Base-by-base conservation (phyloP, 37 sponge, comb jelly and placozoan species). In the Hormiphora californensis region DNA sequence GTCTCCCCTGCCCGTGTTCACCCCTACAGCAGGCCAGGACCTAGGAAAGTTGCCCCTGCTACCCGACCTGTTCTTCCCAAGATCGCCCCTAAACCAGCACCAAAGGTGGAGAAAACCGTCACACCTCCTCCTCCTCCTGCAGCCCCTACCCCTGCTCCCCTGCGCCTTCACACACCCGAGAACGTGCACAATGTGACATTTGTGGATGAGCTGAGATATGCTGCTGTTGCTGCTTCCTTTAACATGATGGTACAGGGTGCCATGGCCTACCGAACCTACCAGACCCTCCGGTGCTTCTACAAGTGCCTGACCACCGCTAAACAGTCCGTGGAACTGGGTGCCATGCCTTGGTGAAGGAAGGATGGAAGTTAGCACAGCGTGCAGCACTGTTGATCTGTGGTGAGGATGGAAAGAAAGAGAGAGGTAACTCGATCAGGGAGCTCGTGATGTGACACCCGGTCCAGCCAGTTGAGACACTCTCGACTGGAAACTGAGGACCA, bases 251-350 rank as follows among this genome's bases (percentile, higher is more conserved):
- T 65, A 17, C 34, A 32, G 30, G 67, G 67, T 7, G 32, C 32
- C 36, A 7, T 2, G 17, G 67, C 67, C 35, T 38, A 65, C 67
- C 21, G 37, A 19, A 65, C 67, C 4, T 65, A 65, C 67, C 67
- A 65, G 17, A 32, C 67, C 9, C 67, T 65, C 7, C 32, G 35
- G 67, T 34, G 67, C 37, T 65, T 65, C 67, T 65, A 65, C 67
- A 65, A 65, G 37, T 65, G 67, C 37, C 67, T 65, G 17, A 65
- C 37, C 11, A 65, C 67, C 9, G 67, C 67, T 7, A 65, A 65
- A 33, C 33, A 27, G 34, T 65, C 67, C 7, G 67, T 65, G 17
- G 67, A 65, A 19, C 8, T 65, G 30, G 67, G 67, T 1, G 35
- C 33, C 8, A 65, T 65, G 67, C 67, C 67, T 1, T 65, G 67